Conservation (phyloP, 2,113 vertebrate species). For the Pongo abelii region DNA sequence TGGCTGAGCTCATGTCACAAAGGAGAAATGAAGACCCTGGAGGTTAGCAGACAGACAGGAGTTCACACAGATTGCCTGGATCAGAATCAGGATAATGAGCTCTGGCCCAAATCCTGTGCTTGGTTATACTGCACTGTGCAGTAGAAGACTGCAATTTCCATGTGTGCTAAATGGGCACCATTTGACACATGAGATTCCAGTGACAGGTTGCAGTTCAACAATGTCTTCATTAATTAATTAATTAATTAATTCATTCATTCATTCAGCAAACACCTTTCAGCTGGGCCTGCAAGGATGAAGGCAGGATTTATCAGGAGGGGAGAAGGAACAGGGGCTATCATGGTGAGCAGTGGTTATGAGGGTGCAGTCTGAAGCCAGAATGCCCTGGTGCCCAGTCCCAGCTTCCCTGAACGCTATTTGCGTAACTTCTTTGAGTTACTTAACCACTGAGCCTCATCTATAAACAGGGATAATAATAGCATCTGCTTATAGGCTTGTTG, state of each 20-base stretch:
- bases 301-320: accelerated
- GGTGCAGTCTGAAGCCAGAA: neutral
- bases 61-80: too few species aligned
- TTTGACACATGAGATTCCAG: too few species aligned
- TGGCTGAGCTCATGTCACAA: accelerated
- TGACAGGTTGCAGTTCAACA: neutral
- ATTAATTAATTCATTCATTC: neutral
- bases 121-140: accelerated
- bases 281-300: neutral
- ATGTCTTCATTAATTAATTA: neutral
- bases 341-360: neutral
- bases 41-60: neutral
- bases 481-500: neutral
- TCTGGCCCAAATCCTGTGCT: neutral
- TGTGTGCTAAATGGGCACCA: neutral
- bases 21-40: neutral
- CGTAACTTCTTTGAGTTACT: neutral
- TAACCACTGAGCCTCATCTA: neutral
- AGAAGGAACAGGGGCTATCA: too few species aligned
- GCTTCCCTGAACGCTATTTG: neutral
- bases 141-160: neutral
- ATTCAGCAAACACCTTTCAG: neutral
- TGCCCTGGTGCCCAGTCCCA: neutral
- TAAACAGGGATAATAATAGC: neutral
- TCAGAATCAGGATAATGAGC: neutral